Evolutionary conservation across 2,113 vertebrate genomes (phyloP), one percentile per base, ranked within the genome.

Genomic region (Platanista minor): DNA sequence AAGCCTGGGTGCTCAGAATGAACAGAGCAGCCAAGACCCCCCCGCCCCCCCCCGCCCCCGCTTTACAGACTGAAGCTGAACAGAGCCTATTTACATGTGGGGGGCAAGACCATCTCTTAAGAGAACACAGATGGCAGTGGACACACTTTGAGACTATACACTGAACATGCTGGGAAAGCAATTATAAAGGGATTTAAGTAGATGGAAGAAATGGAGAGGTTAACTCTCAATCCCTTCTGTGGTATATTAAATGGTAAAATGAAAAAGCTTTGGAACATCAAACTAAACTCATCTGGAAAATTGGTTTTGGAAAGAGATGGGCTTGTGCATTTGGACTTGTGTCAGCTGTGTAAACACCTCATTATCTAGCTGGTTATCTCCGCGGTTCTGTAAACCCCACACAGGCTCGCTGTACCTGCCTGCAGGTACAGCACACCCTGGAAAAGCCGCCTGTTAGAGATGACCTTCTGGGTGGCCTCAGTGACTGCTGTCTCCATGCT

Each of bases 201-300:
- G 31, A 87, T 54, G 85, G 90, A 95, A 93, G 90, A 83, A 52
- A 93, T 5, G 36, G 94, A 95, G 96, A 97, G 96, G 96, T 96
- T 94, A 96, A 97, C 87, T 84, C 96, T 74, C 64, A 0, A 14
- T 93, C 87, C 87, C 94, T 87, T 94, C 97, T 96, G 83, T 98
- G 96, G 84, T 5, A 31, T 80, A 97, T 98, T 98, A 98, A 98
- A 97, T 97, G 96, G 96, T 95, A 93, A 98, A 97, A 98, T 95
- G 96, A 94, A 94, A 96, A 90, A 97, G 96, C 96, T 97, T 97
- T 98, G 98, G 98, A 98, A 97, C 97, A 96, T 98, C 87, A 97
- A 66, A 90, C 95, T 94, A 96, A 98, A 98, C 83, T 98, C 98
- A 98, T 98, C 97, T 98, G 93, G 93, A 95, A 98, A 97, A 98